Conservation (phyloP, 2,113 vertebrate genomes). For the Hemicordylus capensis region DNA sequence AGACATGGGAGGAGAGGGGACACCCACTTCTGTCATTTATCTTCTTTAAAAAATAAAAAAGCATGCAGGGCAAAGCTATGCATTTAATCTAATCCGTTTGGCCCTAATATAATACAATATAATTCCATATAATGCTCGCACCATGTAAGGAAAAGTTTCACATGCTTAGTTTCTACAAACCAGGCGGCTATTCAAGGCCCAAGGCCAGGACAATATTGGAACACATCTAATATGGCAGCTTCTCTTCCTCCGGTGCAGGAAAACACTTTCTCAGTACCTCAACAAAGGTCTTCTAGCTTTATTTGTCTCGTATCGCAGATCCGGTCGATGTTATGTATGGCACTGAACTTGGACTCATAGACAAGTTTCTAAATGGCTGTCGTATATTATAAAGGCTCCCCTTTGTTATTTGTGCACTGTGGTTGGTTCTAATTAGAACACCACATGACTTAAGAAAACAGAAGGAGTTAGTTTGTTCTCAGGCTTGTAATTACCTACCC, state of each 20-base stretch:
- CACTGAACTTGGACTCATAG: constrained; percentile 32
- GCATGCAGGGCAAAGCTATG: too few relatives aligned
- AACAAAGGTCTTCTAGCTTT: constrained; percentile 20
- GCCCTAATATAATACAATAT: too few relatives aligned
- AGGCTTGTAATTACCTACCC: constrained; percentile 54
- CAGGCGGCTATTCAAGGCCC: neutral
- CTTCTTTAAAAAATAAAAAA: too few relatives aligned
- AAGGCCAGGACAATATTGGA: neutral
- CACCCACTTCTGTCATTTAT: too few relatives aligned
- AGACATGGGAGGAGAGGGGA: too few relatives aligned
- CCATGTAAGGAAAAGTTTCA: neutral
- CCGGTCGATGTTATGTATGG: neutral
- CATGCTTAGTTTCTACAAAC: neutral
- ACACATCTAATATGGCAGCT: neutral
- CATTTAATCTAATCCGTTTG: too few relatives aligned
- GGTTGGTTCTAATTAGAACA: constrained; percentile 57
- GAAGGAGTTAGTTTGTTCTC: constrained; percentile 43
- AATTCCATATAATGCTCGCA: too few relatives aligned
- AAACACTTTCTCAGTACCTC: constrained; percentile 6
- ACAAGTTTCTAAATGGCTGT: constrained; percentile 48
- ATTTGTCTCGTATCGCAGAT: constrained; percentile 24
- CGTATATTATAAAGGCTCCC: constrained; percentile 25
- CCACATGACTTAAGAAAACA: constrained; percentile 60
- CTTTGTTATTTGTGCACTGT: constrained; percentile 50
- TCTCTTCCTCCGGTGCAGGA: constrained; percentile 3